phyloP scores from a whole-genome alignment of 2,113 vertebrate genomes.

The Orientallactaga bullata region DNA sequence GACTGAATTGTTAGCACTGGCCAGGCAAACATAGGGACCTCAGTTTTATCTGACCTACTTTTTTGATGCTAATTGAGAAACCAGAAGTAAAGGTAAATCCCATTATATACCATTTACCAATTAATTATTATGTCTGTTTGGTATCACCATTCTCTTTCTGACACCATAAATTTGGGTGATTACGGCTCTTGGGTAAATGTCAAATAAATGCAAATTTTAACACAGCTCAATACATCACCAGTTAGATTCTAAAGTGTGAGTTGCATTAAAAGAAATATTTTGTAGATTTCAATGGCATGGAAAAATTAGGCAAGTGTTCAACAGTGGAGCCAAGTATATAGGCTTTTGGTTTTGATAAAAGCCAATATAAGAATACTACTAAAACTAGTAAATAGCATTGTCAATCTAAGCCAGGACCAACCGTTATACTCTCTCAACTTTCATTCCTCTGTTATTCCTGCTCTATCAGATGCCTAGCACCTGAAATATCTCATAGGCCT shows the following conservation, averaged over 20 bases:
- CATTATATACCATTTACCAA: background rate
- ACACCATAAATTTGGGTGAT: background rate
- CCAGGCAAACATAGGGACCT: background rate
- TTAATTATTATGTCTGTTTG: background rate
- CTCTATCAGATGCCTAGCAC: background rate
- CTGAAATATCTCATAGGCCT: background rate
- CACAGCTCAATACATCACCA: background rate
- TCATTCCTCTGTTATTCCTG: background rate
- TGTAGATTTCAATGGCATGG: background rate
- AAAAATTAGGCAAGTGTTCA: background rate
- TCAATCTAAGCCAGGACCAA: background rate
- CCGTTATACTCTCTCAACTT: background rate
- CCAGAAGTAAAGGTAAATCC: background rate
- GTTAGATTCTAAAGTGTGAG: background rate
- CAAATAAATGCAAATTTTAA: background rate
- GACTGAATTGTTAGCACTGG: background rate
- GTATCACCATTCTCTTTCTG: background rate
- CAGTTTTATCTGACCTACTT: background rate
- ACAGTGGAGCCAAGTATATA: background rate
- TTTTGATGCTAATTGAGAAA: background rate
- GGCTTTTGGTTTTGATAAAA: background rate
- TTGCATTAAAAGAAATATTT: background rate
- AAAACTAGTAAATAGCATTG: background rate
- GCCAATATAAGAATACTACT: background rate
- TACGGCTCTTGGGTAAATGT: background rate